These are phyloP conservation scores for Sphaeramia orbicularis DNA, from an alignment of 2,797 vertebrate genomes.

Conservation along the genomic window DNA sequence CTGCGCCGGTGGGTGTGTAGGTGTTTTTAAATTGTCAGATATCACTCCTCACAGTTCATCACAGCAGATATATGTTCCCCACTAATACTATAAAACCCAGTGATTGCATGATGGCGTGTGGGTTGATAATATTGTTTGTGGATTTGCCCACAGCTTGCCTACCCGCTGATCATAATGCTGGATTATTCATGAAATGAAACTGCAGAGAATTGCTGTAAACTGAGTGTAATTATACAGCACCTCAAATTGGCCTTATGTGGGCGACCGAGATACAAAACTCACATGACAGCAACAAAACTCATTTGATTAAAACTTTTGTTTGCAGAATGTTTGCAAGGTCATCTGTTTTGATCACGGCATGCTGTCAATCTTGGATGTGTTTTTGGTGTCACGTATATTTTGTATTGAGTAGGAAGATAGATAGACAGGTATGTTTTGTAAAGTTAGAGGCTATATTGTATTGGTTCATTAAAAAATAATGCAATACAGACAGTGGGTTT, in stretches of 20 bases:
- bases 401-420: not conserved
- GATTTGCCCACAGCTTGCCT: constrained; percentile 64
- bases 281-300: constrained; percentile 46
- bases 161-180: constrained; percentile 62
- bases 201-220: constrained; percentile 66
- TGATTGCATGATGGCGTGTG: constrained; percentile 69
- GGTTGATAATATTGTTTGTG: constrained; percentile 71
- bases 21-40: constrained; percentile 67
- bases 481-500: not conserved
- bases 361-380: constrained; percentile 2
- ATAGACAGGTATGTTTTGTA: constrained; percentile 4
- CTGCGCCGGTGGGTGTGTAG: constrained; percentile 38
- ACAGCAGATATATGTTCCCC: constrained; percentile 47
- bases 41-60: constrained; percentile 62
- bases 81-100: constrained; percentile 58
- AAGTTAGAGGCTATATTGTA: not conserved
- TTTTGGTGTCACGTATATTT: not conserved
- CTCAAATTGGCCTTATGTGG: constrained; percentile 66
- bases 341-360: constrained; percentile 15
- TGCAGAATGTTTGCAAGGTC: constrained; percentile 19
- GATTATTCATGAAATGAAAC: constrained; percentile 74
- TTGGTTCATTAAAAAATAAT: not conserved
- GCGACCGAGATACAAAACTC: constrained; percentile 55
- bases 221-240: constrained; percentile 66
- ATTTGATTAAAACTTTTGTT: constrained; percentile 48